A percentile compares a stretch with the other conserved stretches of the same genome.
phyloP scores from a whole-genome alignment of 1,140 invertebrate species.

The Drosophila funebris region DNA sequence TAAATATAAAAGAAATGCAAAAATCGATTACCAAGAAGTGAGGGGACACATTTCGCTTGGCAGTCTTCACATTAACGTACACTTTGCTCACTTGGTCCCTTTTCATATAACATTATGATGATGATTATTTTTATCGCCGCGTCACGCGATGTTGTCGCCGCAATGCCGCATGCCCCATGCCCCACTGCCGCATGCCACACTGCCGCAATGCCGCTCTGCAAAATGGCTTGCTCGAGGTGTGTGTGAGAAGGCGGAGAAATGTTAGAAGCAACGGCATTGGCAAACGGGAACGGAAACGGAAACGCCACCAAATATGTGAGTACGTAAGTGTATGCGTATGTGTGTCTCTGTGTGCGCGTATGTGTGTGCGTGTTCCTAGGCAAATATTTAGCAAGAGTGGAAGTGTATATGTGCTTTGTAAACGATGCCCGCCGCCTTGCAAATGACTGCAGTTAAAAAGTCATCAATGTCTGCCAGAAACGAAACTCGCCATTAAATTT shows the following conservation, averaged over 20 bases:
- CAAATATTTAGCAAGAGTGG: constrained; percentile 8
- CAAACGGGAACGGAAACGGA: constrained; percentile 54
- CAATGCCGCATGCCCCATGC: constrained; percentile 32
- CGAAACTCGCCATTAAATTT: constrained; percentile 67
- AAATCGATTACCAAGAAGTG: constrained; percentile 41
- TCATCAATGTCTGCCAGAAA: constrained; percentile 80
- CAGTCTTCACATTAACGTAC: constrained; percentile 1
- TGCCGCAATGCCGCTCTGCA: constrained; percentile 27
- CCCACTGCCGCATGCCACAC: no score
- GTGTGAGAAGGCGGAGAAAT: background rate
- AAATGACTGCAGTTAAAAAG: constrained; percentile 82
- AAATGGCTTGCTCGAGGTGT: constrained; percentile 35
- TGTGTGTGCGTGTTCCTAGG: constrained; percentile 37
- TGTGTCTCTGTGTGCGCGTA: background rate
- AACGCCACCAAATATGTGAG: constrained; percentile 53
- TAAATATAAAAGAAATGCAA: constrained; percentile 11
- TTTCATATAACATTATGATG: constrained; percentile 68
- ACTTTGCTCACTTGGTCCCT: constrained; percentile 1
- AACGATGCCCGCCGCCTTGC: constrained; percentile 53
- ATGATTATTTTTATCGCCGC: constrained; percentile 79
- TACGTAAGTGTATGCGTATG: constrained; percentile 21
- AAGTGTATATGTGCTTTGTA: constrained; percentile 17
- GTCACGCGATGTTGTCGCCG: constrained; percentile 78
- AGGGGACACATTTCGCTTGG: background rate
- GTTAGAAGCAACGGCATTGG: constrained; percentile 23